A percentile compares a stretch with the other conserved stretches of the same genome.
phyloP scores from a whole-genome alignment of 2,113 vertebrate species.

The Suncus etruscus region DNA sequence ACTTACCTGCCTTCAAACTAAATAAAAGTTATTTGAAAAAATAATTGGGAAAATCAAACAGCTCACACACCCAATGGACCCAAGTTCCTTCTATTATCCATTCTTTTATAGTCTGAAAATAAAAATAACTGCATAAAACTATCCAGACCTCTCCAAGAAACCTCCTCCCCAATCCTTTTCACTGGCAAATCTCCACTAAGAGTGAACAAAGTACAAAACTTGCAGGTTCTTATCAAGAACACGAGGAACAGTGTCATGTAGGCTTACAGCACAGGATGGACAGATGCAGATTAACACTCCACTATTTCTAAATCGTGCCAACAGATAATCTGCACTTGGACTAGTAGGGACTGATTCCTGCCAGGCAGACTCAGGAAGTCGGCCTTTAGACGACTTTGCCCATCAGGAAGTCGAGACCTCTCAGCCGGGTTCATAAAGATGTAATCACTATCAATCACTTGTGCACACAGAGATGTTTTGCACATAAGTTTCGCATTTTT shows the following conservation, averaged over 20 bases:
- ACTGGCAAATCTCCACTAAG: not conserved
- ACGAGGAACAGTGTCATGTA: not conserved
- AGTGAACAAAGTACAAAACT: not conserved
- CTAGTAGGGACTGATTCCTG: slow-evolving; percentile 87
- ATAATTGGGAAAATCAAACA: not conserved
- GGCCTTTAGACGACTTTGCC: slow-evolving; percentile 88
- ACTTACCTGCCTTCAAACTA: not conserved
- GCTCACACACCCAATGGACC: not conserved
- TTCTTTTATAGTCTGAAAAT: not conserved
- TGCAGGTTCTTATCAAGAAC: slow-evolving; percentile 12
- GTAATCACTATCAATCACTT: slow-evolving; percentile 92
- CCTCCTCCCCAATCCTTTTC: not conserved
- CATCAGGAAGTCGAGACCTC: slow-evolving; percentile 93
- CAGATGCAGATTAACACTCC: not conserved
- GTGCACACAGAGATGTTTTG: slow-evolving; percentile 86
- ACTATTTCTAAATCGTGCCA: slow-evolving; percentile 79
- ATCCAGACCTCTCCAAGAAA: not conserved
- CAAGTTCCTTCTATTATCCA: not conserved
- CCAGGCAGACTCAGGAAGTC: slow-evolving; percentile 92
- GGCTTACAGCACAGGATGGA: not conserved
- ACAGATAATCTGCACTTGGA: slow-evolving; percentile 87
- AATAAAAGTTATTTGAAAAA: not conserved
- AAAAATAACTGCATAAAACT: not conserved
- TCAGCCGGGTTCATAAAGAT: slow-evolving; percentile 94
- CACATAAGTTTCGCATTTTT: slow-evolving; percentile 88